Evolutionary conservation across 30 jellyfish, hydroid and myxozoan species (phyloP).

Genomic region (Cassiopea xamachana): DNA sequence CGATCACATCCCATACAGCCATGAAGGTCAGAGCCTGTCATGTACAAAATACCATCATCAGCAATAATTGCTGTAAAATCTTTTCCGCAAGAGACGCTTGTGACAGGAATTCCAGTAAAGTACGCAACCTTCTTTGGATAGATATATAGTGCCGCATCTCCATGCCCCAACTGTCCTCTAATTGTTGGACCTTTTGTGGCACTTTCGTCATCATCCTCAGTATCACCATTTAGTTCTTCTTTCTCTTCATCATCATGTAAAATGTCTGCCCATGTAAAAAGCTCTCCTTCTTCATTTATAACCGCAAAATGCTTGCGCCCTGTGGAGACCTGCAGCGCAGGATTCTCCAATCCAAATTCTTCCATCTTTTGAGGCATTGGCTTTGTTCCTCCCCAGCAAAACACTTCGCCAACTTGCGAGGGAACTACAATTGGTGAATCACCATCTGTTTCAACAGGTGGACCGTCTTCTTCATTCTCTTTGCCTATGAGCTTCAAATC

Average conservation of each 20-base stretch:
- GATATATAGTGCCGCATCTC: constrained; percentile 85
- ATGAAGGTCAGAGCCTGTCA: constrained; percentile 83
- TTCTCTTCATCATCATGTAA: constrained; percentile 66
- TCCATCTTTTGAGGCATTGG: constrained; percentile 92
- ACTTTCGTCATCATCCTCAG: constrained; percentile 19
- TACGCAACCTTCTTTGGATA: constrained; percentile 83
- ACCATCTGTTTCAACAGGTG: not conserved
- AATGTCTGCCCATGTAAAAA: constrained; percentile 98
- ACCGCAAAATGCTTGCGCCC: constrained; percentile 95
- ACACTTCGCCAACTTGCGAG: constrained; percentile 87
- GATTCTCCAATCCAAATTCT: constrained; percentile 70
- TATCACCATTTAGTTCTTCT: not conserved
- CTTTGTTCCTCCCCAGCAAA: constrained; percentile 97
- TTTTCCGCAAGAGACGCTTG: constrained; percentile 90
- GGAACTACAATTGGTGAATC: constrained; percentile 77
- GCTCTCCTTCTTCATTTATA: constrained; percentile 82
- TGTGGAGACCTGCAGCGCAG: constrained; percentile 92
- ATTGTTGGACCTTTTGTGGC: constrained; percentile 56
- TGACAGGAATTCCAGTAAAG: constrained; percentile 88
- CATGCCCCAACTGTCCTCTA: constrained; percentile 90
- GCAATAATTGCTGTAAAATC: constrained; percentile 86
- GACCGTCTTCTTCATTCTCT: constrained; percentile 58
- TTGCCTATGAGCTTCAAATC: constrained; percentile 42
- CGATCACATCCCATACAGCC: constrained; percentile 90
- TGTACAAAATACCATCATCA: constrained; percentile 71